These are phyloP conservation scores for Sussaba pulchella DNA, from an alignment of 2,888 invertebrate genomes.

Conservation along the genomic window DNA sequence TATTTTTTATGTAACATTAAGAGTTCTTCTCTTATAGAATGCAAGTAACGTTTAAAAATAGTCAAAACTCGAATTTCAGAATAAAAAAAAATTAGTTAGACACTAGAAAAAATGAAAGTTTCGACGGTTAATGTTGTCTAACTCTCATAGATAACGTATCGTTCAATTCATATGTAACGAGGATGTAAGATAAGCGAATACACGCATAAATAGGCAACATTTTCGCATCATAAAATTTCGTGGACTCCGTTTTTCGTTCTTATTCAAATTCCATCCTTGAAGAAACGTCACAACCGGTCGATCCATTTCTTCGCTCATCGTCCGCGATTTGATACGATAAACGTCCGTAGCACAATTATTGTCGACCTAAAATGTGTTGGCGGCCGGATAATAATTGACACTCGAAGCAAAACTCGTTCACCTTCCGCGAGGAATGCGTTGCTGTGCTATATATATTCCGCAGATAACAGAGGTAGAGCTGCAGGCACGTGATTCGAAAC, in stretches of 20 bases:
- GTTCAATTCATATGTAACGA: constrained; percentile 67
- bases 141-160: constrained; percentile 39
- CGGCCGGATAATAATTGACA: constrained; percentile 51
- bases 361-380: constrained; percentile 39
- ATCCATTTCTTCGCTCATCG: no score
- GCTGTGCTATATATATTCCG: constrained; percentile 23
- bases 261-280: no score
- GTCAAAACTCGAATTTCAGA: neutral
- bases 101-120: neutral
- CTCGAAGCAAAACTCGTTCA: constrained; percentile 50
- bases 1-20: no score
- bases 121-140: constrained; percentile 38
- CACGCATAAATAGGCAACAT: neutral
- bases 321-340: no score
- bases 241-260: no score
- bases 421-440: constrained; percentile 45
- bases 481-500: constrained; percentile 12
- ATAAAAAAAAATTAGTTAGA: neutral
- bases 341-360: constrained; percentile 37
- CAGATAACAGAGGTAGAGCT: neutral
- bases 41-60: no score
- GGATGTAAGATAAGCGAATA: constrained; percentile 77
- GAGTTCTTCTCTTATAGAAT: no score
- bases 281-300: no score
- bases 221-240: no score